Evolutionary conservation across 2,888 invertebrate species (phyloP).

Genomic region (Cryptus viduatorius): DNA sequence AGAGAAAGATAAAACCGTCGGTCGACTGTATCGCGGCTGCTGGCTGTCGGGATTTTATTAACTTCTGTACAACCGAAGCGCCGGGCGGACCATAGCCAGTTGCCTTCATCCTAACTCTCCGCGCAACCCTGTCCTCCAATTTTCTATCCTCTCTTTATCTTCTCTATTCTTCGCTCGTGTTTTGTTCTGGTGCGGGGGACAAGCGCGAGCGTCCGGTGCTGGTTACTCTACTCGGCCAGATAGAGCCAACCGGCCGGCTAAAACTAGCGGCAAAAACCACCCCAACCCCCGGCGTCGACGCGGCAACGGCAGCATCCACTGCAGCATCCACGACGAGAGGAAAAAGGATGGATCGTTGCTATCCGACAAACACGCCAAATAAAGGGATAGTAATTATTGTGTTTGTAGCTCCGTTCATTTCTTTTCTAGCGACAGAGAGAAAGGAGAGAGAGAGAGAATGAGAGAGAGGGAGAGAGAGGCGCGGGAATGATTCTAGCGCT

Average conservation of each 20-base stretch:
- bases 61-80: slow-evolving; percentile 82
- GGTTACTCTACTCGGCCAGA: slow-evolving; percentile 49
- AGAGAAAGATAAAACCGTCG: slow-evolving; percentile 60
- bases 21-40: slow-evolving; percentile 68
- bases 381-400: slow-evolving; percentile 84
- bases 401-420: slow-evolving; percentile 82
- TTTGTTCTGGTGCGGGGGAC: neutral
- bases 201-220: slow-evolving; percentile 47
- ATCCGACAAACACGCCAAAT: slow-evolving; percentile 82
- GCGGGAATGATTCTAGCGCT: neutral
- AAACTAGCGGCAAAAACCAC: slow-evolving; percentile 35
- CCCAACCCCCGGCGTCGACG: neutral
- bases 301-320: neutral
- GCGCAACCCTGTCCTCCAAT: slow-evolving; percentile 38
- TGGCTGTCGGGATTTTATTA: slow-evolving; percentile 84
- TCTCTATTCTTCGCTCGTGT: slow-evolving; percentile 3
- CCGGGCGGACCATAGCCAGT: slow-evolving; percentile 30
- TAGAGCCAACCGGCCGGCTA: neutral
- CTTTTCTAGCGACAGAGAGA: slow-evolving; percentile 62
- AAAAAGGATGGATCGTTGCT: slow-evolving; percentile 14
- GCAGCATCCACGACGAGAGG: slow-evolving; percentile 9
- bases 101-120: slow-evolving; percentile 18
- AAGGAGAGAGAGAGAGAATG: neutral
- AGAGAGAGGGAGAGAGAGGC: neutral
- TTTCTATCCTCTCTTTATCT: slow-evolving; percentile 8